phyloP scores from a whole-genome alignment of 2,113 vertebrate species.

The Piliocolobus tephrosceles region DNA sequence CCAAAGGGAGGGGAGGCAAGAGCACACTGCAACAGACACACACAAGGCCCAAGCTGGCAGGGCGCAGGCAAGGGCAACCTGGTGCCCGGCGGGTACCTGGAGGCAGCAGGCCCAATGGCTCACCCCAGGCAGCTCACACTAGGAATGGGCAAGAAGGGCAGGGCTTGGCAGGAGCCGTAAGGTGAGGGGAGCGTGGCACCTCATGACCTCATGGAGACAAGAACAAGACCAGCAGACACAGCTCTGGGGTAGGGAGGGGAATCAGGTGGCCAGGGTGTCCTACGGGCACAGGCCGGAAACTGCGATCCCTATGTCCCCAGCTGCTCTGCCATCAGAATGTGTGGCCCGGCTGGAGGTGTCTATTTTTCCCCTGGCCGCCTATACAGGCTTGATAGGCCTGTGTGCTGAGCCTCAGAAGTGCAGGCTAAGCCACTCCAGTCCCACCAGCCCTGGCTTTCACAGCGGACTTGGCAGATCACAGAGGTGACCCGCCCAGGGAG shows the following conservation, averaged over 20 bases:
- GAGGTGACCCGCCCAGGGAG: too few species aligned
- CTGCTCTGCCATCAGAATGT: neutral
- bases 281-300: neutral
- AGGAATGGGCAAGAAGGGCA: neutral
- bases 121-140: neutral
- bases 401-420: neutral
- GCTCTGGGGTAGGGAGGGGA: neutral
- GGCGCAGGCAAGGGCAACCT: conserved; percentile 40
- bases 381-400: neutral
- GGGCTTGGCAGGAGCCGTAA: conserved; percentile 49
- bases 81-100: neutral
- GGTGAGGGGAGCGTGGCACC: neutral
- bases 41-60: conserved; percentile 70
- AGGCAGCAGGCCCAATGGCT: neutral
- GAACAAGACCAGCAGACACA: neutral
- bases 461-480: neutral
- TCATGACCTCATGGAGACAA: neutral
- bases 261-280: neutral
- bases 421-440: neutral
- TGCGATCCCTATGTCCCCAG: accelerated
- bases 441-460: neutral
- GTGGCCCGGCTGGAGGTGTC: too few species aligned
- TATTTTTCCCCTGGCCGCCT: neutral
- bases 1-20: conserved; percentile 66
- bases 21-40: conserved; percentile 71